These are phyloP conservation scores for Caenorhabditis auriculariae DNA, from an alignment of 2,888 invertebrate species.

Conservation along the genomic window DNA sequence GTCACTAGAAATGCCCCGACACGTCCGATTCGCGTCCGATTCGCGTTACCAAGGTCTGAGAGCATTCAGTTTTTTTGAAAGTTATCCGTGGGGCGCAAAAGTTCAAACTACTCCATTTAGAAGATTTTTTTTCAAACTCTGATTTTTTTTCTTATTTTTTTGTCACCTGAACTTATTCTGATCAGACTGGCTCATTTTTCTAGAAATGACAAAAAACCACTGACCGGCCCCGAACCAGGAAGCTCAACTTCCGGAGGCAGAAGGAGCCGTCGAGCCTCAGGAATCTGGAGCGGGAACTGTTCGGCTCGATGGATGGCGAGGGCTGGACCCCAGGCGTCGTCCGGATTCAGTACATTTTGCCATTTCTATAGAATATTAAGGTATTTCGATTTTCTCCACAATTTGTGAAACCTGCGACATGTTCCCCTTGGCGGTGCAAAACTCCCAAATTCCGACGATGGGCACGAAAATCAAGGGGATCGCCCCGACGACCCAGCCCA, in stretches of 20 bases:
- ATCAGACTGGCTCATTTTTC: neutral
- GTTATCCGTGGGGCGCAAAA: no score
- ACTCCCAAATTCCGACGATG: slow-evolving; percentile 69
- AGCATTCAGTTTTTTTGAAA: neutral
- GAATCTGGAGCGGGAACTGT: slow-evolving; percentile 62
- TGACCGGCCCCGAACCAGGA: slow-evolving; percentile 6
- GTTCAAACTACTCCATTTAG: no score
- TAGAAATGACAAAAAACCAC: no score
- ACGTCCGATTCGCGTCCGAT: no score
- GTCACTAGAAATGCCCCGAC: no score
- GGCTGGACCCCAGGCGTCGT: slow-evolving; percentile 64
- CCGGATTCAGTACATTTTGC: slow-evolving; percentile 57
- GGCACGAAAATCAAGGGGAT: slow-evolving; percentile 76
- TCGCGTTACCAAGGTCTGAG: neutral
- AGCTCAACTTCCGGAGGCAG: slow-evolving; percentile 42
- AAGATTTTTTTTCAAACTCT: neutral
- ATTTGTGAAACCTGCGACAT: slow-evolving; percentile 47
- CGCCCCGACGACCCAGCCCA: slow-evolving; percentile 73
- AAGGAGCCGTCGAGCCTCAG: slow-evolving; percentile 57
- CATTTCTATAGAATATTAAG: slow-evolving; percentile 39
- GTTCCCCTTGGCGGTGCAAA: slow-evolving; percentile 61
- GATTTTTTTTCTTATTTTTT: neutral
- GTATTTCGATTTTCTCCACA: neutral
- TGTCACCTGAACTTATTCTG: neutral
- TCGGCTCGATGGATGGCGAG: slow-evolving; percentile 62